Evolutionary conservation across 1,140 invertebrate species (phyloP), one percentile per base, ranked within the genome.

Genomic region (Cylas formicarius): DNA sequence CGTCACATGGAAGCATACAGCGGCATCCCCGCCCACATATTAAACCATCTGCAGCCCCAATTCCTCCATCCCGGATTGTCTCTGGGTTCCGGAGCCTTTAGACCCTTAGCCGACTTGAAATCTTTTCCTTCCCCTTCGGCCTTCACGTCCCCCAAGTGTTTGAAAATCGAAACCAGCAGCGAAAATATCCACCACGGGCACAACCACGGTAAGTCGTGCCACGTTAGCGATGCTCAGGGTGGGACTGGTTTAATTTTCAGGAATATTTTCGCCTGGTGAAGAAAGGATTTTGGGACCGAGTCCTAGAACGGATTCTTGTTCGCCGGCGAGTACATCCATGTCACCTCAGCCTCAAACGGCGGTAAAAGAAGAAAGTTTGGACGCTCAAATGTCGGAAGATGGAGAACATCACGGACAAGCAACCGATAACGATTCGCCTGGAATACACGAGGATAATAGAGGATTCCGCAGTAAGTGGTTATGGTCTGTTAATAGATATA

Each of bases 1-100:
- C 65, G 70, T 11, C 70, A 72, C 48, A 72, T 72, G 67, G 73
- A 74, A 46, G 68, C 69, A n/a, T 74, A 73, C 50, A 59, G 68
- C 11, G 67, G 69, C 10, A 55, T 74, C 4, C 71, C 71, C n/a
- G 69, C 71, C 9, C 70, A 72, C 46, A 62, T 73, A 14, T 53
- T 74, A 20, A 72, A 73, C 47, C 68, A 70, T 49, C 53, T 73
- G 19, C 72, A 72, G 47, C 70, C 70, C 35, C 71, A 72, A 47
- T 74, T 74, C 48, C 62, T 62, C 42, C 72, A 53, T 54, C 71
- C 60, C 35, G 67, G 55, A 28, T 55, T 63, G 23, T 63, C 66
- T 10, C 52, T 69, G 34, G 60, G 61, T 41, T 61, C 65, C 2
- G 57, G 63, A 9, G 60, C 63, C 2, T 65, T 66, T 45, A 54